Evolutionary conservation across 2,888 invertebrate species (phyloP).

Genomic region (Cephalotes varians): DNA sequence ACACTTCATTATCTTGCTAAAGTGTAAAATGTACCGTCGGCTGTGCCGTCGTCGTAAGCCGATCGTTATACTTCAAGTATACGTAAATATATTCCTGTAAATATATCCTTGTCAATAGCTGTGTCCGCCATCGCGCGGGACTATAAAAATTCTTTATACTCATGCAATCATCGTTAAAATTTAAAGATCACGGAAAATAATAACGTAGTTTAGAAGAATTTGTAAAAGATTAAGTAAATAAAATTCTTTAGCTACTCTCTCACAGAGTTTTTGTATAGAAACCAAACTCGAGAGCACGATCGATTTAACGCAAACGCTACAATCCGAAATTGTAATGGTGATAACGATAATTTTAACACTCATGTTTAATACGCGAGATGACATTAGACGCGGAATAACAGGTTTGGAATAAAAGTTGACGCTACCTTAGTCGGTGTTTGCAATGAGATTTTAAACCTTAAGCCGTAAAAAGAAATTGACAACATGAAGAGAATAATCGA

Average conservation of each 20-base stretch:
- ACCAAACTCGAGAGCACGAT: neutral
- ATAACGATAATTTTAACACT: constrained; percentile 26
- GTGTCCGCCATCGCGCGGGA: constrained; percentile 18
- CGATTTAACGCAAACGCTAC: neutral
- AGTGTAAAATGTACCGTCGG: constrained; percentile 63
- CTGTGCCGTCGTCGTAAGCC: constrained; percentile 67
- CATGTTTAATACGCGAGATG: constrained; percentile 12
- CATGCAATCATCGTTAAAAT: constrained; percentile 17
- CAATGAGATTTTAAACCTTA: too few species aligned
- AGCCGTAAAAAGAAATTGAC: too few species aligned
- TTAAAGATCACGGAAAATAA: neutral
- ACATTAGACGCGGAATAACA: constrained; percentile 9
- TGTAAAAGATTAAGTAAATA: neutral
- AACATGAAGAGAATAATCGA: too few species aligned
- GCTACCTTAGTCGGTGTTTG: too few species aligned
- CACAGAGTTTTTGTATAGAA: neutral
- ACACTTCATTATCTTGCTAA: constrained; percentile 68
- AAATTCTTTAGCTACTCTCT: neutral
- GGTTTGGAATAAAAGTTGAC: constrained; percentile 22
- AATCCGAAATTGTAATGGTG: neutral
- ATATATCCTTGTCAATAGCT: constrained; percentile 46
- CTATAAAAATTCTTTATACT: constrained; percentile 24
- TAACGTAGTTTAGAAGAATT: constrained; percentile 11
- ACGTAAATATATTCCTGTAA: constrained; percentile 48
- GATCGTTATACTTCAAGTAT: constrained; percentile 68